Percentiles rank a stretch among this genome's conserved stretches.
These are phyloP conservation scores for Muschampia plurimacula DNA, from an alignment of 2,888 invertebrate genomes.

Conservation along the genomic window DNA sequence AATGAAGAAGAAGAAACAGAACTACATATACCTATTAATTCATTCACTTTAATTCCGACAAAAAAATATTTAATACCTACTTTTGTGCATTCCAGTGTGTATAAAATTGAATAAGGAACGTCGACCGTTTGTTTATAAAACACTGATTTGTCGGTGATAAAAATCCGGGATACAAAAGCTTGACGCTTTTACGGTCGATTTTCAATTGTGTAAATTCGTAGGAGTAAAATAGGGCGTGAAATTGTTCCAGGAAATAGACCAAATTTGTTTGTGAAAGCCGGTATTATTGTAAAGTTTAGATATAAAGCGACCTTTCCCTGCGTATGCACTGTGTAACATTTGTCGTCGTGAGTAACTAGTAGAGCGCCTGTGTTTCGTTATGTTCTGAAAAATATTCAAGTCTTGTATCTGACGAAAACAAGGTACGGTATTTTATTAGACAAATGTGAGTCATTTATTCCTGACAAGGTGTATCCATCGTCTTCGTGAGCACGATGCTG, in stretches of 20 bases:
- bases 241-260: constrained; percentile 73
- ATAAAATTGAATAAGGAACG: constrained; percentile 70
- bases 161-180: constrained; percentile 69
- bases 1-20: no score
- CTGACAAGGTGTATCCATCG: constrained; percentile 9
- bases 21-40: neutral
- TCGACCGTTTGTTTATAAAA: constrained; percentile 67
- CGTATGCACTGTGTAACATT: constrained; percentile 60
- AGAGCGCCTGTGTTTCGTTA: constrained; percentile 19
- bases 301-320: constrained; percentile 62
- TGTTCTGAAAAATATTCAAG: constrained; percentile 26
- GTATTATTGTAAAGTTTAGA: constrained; percentile 70
- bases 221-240: constrained; percentile 81
- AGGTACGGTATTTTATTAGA: constrained; percentile 28
- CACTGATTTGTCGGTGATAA: constrained; percentile 71
- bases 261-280: constrained; percentile 78
- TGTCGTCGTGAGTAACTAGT: constrained; percentile 57
- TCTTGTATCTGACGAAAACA: constrained; percentile 23
- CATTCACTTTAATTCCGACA: neutral
- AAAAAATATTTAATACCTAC: neutral
- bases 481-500: constrained; percentile 7
- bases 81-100: neutral
- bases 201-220: constrained; percentile 76
- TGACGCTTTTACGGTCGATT: constrained; percentile 66
- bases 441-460: constrained; percentile 26